Percentiles rank a stretch among this genome's conserved stretches.
phyloP scores from a whole-genome alignment of 2,113 vertebrate genomes.

The Hipposideros armiger region DNA sequence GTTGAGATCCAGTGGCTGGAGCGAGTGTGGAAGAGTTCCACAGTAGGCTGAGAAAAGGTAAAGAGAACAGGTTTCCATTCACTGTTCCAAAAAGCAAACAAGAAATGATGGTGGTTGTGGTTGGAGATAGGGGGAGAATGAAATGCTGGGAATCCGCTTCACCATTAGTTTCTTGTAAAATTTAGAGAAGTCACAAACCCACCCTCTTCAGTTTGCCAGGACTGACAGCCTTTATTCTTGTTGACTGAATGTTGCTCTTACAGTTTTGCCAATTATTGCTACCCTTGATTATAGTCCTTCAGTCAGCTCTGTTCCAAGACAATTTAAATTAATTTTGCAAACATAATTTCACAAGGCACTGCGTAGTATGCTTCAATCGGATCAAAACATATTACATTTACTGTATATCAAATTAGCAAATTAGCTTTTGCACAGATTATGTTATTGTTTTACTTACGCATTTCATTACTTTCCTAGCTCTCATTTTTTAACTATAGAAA shows the following conservation, averaged over 20 bases:
- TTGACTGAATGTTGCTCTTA: not conserved
- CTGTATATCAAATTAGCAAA: conserved; percentile 62
- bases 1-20: not conserved
- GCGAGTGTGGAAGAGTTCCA: not conserved
- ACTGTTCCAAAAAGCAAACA: not conserved
- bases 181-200: not conserved
- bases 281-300: not conserved
- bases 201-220: not conserved
- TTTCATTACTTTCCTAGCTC: conserved; percentile 50
- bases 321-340: conserved; percentile 68
- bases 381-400: conserved; percentile 62
- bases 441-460: conserved; percentile 57
- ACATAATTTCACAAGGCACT: conserved; percentile 63
- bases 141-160: not conserved
- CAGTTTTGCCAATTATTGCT: not conserved
- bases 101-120: not conserved
- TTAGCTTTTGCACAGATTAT: conserved; percentile 64
- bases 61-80: not conserved
- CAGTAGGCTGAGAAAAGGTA: not conserved
- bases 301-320: conserved; percentile 18
- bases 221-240: not conserved
- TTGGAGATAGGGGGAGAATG: not conserved
- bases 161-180: not conserved
- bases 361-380: conserved; percentile 53
- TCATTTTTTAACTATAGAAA: not conserved